Percentiles rank a stretch among this genome's conserved stretches.
These are phyloP conservation scores for Diglossa cyanea DNA, from an alignment of 2,797 vertebrate genomes.

Conservation along the genomic window DNA sequence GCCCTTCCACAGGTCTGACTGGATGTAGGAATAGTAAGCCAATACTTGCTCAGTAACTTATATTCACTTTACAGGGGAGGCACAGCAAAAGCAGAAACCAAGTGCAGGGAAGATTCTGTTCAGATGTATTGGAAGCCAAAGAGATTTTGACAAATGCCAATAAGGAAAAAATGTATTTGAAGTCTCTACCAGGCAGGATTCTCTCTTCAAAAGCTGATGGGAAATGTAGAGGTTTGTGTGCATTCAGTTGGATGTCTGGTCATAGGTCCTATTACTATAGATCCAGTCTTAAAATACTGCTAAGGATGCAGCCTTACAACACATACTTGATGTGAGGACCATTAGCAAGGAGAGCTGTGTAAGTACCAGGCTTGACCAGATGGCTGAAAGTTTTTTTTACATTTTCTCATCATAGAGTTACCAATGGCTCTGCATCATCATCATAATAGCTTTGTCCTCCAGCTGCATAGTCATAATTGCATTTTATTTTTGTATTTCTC, in stretches of 20 bases:
- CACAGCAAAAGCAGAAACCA: not conserved
- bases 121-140: not conserved
- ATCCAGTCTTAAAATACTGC: conserved; percentile 15
- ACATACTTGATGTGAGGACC: not conserved
- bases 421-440: conserved; percentile 2
- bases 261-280: not conserved
- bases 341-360: not conserved
- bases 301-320: not conserved
- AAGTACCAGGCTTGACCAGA: conserved; percentile 36
- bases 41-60: not conserved
- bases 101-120: not conserved
- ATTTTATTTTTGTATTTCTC: conserved; percentile 50
- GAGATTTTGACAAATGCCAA: not conserved
- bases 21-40: not conserved
- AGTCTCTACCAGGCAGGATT: not conserved
- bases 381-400: conserved; percentile 32
- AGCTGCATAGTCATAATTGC: conserved; percentile 40
- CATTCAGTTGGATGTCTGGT: not conserved
- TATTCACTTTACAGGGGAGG: not conserved
- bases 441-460: conserved; percentile 55
- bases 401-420: conserved; percentile 31
- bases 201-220: conserved; percentile 1
- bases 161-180: not conserved
- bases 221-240: not conserved
- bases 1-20: not conserved